Percentiles rank a stretch among this genome's conserved stretches.
phyloP scores from a whole-genome alignment of 2,888 invertebrate genomes.

The Drosophila affinis region DNA sequence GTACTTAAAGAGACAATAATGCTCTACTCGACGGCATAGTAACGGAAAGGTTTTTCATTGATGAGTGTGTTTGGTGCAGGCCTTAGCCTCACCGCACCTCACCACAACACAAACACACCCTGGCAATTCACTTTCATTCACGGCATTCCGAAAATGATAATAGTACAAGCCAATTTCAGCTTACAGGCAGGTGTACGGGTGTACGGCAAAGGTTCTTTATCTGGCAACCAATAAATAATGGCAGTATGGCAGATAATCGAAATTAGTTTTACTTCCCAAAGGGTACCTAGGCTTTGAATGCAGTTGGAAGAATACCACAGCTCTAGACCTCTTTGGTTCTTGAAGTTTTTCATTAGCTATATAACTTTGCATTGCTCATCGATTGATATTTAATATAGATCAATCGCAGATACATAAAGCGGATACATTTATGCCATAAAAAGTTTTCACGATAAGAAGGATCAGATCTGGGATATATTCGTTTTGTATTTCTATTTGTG shows the following conservation, averaged over 20 bases:
- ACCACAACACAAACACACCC: background rate
- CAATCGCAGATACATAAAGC: no score
- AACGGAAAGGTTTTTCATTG: slow-evolving; percentile 42
- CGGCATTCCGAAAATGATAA: background rate
- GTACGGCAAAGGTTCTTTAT: background rate
- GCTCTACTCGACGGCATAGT: background rate
- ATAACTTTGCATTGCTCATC: no score
- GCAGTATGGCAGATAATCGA: background rate
- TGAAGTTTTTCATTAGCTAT: no score
- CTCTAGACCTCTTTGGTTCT: background rate
- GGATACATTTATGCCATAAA: no score
- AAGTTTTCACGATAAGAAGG: no score
- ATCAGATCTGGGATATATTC: no score
- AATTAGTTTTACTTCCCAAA: background rate
- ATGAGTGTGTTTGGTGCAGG: slow-evolving; percentile 14
- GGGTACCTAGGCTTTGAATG: background rate
- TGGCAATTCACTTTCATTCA: slow-evolving; percentile 66
- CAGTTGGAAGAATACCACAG: background rate
- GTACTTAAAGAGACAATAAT: slow-evolving; percentile 10
- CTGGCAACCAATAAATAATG: background rate
- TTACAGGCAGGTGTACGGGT: background rate
- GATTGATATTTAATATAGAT: no score
- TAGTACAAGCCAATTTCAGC: background rate
- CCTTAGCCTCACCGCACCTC: background rate
- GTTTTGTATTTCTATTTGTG: background rate